Conservation (phyloP, 2,888 invertebrate genomes). For the Drosophila quinaria region DNA sequence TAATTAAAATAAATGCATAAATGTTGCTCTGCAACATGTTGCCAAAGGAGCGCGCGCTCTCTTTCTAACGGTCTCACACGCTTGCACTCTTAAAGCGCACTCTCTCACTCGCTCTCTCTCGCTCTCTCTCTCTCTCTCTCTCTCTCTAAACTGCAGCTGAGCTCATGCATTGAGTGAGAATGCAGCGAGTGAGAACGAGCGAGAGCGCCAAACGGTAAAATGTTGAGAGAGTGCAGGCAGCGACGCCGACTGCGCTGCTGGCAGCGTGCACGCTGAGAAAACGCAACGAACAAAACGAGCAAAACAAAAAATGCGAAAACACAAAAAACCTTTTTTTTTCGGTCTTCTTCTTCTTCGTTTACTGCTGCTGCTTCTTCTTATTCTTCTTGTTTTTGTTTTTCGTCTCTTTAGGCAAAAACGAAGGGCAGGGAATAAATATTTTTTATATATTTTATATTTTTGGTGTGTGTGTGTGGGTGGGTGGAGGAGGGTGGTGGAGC, state of each 20-base stretch:
- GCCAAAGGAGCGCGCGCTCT: constrained; percentile 66
- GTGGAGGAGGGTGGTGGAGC: not conserved
- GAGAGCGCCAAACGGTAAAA: constrained; percentile 3
- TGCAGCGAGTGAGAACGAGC: not conserved
- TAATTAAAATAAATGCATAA: constrained; percentile 46
- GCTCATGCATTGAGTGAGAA: constrained; percentile 9
- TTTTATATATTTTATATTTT: not conserved
- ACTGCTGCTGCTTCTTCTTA: too few relatives aligned
- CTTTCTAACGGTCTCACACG: constrained; percentile 2
- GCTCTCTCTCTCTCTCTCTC: not conserved
- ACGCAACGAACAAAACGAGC: constrained; percentile 82
- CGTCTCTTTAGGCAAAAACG: constrained; percentile 20
- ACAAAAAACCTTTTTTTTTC: constrained; percentile 40
- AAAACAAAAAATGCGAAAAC: constrained; percentile 75
- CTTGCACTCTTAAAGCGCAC: not conserved
- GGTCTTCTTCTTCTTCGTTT: constrained; percentile 13
- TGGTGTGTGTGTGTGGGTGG: too few relatives aligned
- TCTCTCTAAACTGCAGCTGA: constrained; percentile 11
- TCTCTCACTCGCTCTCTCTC: not conserved
- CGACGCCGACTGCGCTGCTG: constrained; percentile 11
- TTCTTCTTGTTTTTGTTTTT: constrained; percentile 9
- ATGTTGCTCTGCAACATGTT: constrained; percentile 70
- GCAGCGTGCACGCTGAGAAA: constrained; percentile 41
- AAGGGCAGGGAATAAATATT: constrained; percentile 13
- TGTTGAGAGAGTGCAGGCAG: not conserved